Conservation (phyloP, 1,140 invertebrate species). For the Rhopalosiphum padi region DNA sequence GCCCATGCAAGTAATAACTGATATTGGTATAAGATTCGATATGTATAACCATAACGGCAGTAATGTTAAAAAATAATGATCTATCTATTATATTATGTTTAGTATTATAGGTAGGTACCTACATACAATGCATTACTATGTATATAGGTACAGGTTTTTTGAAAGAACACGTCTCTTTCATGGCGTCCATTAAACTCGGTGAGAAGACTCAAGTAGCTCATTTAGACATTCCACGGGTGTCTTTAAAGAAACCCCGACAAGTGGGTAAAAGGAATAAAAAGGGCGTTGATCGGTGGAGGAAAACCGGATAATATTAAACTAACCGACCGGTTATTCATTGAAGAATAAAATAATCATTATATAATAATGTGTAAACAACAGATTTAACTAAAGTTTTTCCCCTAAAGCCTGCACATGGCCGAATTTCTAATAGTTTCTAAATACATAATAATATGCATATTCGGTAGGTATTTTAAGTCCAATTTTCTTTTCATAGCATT, state of each 20-base stretch:
- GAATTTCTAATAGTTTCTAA: background rate
- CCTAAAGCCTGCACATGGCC: background rate
- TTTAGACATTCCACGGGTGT: constrained; percentile 20
- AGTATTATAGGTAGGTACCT: background rate
- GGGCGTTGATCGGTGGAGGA: background rate
- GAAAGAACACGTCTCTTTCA: background rate
- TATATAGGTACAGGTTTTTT: background rate
- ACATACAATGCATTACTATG: too few species aligned
- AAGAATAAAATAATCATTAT: constrained; percentile 27
- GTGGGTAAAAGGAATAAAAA: background rate
- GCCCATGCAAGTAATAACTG: background rate
- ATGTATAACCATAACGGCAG: background rate
- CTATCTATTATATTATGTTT: background rate
- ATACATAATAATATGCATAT: background rate
- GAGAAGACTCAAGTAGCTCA: constrained; percentile 27
- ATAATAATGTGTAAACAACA: constrained; percentile 28
- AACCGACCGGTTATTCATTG: constrained; percentile 25
- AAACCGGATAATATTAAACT: constrained; percentile 20
- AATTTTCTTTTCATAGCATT: too few species aligned
- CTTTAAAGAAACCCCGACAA: constrained; percentile 19
- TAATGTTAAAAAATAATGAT: background rate
- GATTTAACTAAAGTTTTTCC: background rate
- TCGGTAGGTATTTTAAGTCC: background rate
- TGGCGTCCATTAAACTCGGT: background rate
- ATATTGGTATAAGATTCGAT: too few species aligned